Percentiles rank a stretch among this genome's conserved stretches.
phyloP scores from a whole-genome alignment of 2,888 invertebrate genomes.

The Torymus auratus region DNA sequence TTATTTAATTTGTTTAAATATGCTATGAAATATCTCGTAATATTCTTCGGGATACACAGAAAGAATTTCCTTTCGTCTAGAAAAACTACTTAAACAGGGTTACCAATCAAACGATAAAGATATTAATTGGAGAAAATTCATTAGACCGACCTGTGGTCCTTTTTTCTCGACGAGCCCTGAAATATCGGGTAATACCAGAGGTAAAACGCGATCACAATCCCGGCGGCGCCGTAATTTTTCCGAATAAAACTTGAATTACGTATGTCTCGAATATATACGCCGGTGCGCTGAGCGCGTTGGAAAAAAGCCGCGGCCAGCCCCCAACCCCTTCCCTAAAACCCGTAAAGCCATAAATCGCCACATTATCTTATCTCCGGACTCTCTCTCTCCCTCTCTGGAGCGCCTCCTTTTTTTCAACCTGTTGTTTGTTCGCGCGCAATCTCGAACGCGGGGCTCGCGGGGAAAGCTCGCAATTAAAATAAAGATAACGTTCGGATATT shows the following conservation, averaged over 20 bases:
- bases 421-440: slow-evolving; percentile 51
- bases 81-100: no score
- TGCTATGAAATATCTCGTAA: no score
- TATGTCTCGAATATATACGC: slow-evolving; percentile 13
- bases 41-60: no score
- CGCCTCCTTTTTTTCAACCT: slow-evolving; percentile 46
- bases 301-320: slow-evolving; percentile 2
- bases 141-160: background rate
- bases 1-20: no score
- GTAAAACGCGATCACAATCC: slow-evolving; percentile 22
- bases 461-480: slow-evolving; percentile 53
- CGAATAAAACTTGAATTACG: slow-evolving; percentile 26
- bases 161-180: background rate
- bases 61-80: no score
- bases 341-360: slow-evolving; percentile 45
- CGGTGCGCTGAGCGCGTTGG: background rate
- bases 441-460: background rate
- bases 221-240: slow-evolving; percentile 29
- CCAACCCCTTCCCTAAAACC: slow-evolving; percentile 1
- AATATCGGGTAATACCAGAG: background rate
- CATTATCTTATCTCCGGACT: slow-evolving; percentile 53
- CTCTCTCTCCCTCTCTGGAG: background rate
- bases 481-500: slow-evolving; percentile 50
- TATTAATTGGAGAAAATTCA: no score
- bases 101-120: no score